These are phyloP conservation scores for Pangasianodon gigas DNA, from an alignment of 2,113 vertebrate genomes.

Conservation along the genomic window DNA sequence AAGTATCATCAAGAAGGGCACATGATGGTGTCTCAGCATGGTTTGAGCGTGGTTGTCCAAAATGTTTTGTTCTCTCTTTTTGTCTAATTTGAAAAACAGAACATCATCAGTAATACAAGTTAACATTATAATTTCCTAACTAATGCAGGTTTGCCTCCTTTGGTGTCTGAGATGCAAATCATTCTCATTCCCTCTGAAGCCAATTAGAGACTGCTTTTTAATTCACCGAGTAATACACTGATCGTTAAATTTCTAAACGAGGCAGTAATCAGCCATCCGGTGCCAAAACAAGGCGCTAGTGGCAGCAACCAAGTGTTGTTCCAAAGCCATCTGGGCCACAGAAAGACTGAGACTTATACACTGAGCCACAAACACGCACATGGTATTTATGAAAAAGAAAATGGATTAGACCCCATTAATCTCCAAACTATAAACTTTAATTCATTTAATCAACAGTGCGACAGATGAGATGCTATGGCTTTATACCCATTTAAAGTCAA, in stretches of 20 bases:
- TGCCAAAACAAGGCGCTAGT: constrained; percentile 1
- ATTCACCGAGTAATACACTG: constrained; percentile 46
- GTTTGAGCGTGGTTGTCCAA: neutral
- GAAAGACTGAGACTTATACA: neutral
- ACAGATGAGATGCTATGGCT: constrained; percentile 1
- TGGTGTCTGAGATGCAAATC: constrained; percentile 41
- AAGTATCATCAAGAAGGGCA: neutral
- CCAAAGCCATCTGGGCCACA: constrained; percentile 28
- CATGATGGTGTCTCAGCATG: neutral
- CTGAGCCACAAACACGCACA: neutral
- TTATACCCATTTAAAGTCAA: constrained; percentile 40
- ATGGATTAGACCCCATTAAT: constrained; percentile 37
- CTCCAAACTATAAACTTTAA: constrained; percentile 36
- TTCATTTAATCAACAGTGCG: constrained; percentile 37
- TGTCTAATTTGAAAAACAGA: constrained; percentile 28
- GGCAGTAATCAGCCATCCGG: constrained; percentile 32
- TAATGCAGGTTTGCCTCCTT: neutral
- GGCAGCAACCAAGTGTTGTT: constrained; percentile 14
- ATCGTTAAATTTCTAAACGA: constrained; percentile 43
- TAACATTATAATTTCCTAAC: constrained; percentile 23
- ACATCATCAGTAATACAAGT: constrained; percentile 7
- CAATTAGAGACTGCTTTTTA: constrained; percentile 50
- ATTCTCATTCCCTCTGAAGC: constrained; percentile 47
- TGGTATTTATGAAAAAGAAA: neutral
- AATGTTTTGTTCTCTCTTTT: neutral